A percentile compares a stretch with the other conserved stretches of the same genome.
Evolutionary conservation across 1,140 invertebrate species (phyloP).

Genomic region (Drosophila novamexicana): DNA sequence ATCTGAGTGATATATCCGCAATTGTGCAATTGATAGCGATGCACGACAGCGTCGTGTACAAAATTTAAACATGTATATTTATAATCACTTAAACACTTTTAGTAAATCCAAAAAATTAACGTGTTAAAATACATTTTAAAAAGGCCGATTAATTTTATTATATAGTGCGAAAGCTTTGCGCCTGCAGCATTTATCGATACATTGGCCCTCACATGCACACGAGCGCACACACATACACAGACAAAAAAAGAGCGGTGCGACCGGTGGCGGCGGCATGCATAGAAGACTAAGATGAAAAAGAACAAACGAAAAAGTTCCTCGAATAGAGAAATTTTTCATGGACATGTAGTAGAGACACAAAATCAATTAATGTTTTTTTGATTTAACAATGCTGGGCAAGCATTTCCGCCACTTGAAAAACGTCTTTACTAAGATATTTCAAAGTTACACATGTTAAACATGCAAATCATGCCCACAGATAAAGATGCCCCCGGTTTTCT

Average conservation of each 20-base stretch:
- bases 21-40: conserved; percentile 34
- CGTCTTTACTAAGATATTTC: conserved; percentile 4
- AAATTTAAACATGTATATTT: too few species aligned
- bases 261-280: conserved; percentile 55
- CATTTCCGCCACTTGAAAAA: not conserved
- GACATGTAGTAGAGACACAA: conserved; percentile 43
- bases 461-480: conserved; percentile 52
- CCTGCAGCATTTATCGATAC: conserved; percentile 55
- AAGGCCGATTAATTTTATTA: conserved; percentile 11
- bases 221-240: conserved; percentile 23
- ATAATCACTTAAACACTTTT: too few species aligned
- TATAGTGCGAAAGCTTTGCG: conserved; percentile 1
- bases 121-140: not conserved
- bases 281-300: conserved; percentile 62
- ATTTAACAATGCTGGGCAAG: conserved; percentile 1
- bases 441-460: conserved; percentile 33
- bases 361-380: conserved; percentile 52
- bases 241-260: conserved; percentile 57
- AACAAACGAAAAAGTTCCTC: conserved; percentile 60
- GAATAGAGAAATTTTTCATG: conserved; percentile 75
- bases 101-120: too few species aligned
- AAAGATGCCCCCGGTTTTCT: conserved; percentile 18
- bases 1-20: not conserved
- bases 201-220: conserved; percentile 15
- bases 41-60: not conserved